These are phyloP conservation scores for Trididemnum clinides DNA, from an alignment of 23 tunicate species.

Conservation along the genomic window DNA sequence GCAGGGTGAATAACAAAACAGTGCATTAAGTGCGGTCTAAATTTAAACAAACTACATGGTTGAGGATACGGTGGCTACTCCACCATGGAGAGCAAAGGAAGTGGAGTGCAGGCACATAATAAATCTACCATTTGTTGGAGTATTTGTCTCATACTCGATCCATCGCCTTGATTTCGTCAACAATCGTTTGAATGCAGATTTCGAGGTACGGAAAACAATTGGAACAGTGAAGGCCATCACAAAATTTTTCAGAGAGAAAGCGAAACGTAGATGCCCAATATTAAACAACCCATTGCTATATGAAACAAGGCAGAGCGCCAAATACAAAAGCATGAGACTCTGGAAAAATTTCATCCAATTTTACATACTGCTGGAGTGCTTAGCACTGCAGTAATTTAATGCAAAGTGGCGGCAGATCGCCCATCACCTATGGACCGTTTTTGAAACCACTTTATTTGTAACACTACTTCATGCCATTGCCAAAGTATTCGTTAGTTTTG, in stretches of 20 bases:
- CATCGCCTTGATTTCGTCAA: background rate
- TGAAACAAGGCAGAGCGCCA: background rate
- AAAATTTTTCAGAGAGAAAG: background rate
- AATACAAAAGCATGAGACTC: background rate
- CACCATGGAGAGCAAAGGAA: background rate
- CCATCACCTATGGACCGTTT: background rate
- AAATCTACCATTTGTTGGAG: background rate
- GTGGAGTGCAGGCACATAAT: too few species aligned
- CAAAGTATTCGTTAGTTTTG: background rate
- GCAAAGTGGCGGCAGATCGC: background rate
- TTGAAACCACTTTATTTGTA: background rate
- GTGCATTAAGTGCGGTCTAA: background rate
- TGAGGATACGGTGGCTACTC: conserved; percentile 8
- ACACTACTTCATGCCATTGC: background rate
- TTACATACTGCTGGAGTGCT: background rate
- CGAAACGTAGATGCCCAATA: background rate
- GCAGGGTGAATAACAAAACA: background rate
- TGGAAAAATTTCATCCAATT: background rate
- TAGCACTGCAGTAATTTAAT: background rate
- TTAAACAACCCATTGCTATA: background rate
- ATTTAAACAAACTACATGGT: conserved; percentile 2
- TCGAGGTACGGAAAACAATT: background rate
- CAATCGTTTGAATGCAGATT: background rate
- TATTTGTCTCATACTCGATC: background rate
- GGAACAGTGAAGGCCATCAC: conserved; percentile 2